Percentiles rank a stretch among this genome's conserved stretches.
phyloP scores from a whole-genome alignment of 92 coral and sea anemone genomes.

The Pocillopora meandrina region DNA sequence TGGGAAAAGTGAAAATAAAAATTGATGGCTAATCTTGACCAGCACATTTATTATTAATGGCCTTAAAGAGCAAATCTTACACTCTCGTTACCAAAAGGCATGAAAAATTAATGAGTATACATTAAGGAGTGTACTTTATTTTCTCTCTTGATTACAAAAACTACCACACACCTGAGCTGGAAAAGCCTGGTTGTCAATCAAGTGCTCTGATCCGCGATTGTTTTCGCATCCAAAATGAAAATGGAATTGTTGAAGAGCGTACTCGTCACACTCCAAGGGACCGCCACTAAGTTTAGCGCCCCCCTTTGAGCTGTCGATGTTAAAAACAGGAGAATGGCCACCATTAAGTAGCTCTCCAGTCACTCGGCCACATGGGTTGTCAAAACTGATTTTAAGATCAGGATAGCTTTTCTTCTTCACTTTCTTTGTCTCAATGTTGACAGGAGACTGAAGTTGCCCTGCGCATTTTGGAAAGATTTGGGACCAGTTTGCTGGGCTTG shows the following conservation, averaged over 20 bases:
- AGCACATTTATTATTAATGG: no score
- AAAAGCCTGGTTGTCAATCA: conserved; percentile 47
- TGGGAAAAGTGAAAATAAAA: no score
- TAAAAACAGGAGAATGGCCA: background rate
- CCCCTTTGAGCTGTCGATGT: conserved; percentile 58
- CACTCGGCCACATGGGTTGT: background rate
- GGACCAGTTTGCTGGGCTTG: conserved; percentile 24
- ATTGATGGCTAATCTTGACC: no score
- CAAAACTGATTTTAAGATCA: background rate
- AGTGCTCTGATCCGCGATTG: conserved; percentile 69
- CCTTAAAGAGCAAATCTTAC: no score
- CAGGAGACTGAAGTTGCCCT: conserved; percentile 33
- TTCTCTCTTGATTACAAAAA: no score
- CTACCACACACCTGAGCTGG: conserved; percentile 65
- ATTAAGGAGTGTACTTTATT: no score
- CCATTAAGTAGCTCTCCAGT: background rate
- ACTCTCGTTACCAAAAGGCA: no score
- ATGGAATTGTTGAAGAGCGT: conserved; percentile 30
- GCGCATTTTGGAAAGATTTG: background rate
- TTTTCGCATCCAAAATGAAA: conserved; percentile 67
- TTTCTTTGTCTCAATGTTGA: conserved; percentile 38
- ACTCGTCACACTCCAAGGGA: conserved; percentile 21
- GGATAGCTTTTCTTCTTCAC: conserved; percentile 2
- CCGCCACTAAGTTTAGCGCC: conserved; percentile 51
- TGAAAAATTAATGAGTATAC: no score